These are phyloP conservation scores for Oeneis ivallda DNA, from an alignment of 2,888 invertebrate genomes.

Conservation along the genomic window DNA sequence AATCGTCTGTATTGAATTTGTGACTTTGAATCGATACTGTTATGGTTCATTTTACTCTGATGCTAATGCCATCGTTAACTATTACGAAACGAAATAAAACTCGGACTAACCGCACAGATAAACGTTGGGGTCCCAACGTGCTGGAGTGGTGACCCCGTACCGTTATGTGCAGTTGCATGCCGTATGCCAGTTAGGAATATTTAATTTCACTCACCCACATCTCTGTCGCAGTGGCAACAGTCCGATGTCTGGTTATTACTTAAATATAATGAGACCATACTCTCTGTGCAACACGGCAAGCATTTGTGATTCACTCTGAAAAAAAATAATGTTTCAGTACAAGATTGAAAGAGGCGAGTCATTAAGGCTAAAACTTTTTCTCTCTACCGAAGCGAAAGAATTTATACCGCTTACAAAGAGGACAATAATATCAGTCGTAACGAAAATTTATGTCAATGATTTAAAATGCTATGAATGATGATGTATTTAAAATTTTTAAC, in stretches of 20 bases:
- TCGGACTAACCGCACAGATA: too few relatives aligned
- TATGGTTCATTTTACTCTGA: too few relatives aligned
- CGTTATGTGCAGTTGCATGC: too few relatives aligned
- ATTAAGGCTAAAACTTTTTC: slow-evolving; percentile 30
- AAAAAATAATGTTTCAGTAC: slow-evolving; percentile 28
- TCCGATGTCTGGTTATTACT: slow-evolving; percentile 64
- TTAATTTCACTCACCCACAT: slow-evolving; percentile 79
- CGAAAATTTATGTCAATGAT: slow-evolving; percentile 36
- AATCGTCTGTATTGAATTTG: too few relatives aligned
- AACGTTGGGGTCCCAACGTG: too few relatives aligned
- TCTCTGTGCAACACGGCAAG: slow-evolving; percentile 86
- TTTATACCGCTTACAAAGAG: slow-evolving; percentile 33
- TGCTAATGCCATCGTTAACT: too few relatives aligned
- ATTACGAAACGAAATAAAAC: too few relatives aligned
- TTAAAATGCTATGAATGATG: slow-evolving; percentile 34
- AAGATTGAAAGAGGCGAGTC: slow-evolving; percentile 17
- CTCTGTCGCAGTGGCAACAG: slow-evolving; percentile 87
- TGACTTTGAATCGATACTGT: too few relatives aligned
- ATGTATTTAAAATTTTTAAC: slow-evolving; percentile 33
- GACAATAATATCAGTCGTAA: slow-evolving; percentile 34
- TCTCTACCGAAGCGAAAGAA: slow-evolving; percentile 31
- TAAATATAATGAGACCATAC: slow-evolving; percentile 60
- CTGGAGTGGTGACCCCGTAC: too few relatives aligned
- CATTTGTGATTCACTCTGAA: slow-evolving; percentile 87
- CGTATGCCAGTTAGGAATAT: not conserved